These are phyloP conservation scores for Catalaphyllia jardinei DNA, from an alignment of 64 coral and sea anemone species.

Conservation along the genomic window DNA sequence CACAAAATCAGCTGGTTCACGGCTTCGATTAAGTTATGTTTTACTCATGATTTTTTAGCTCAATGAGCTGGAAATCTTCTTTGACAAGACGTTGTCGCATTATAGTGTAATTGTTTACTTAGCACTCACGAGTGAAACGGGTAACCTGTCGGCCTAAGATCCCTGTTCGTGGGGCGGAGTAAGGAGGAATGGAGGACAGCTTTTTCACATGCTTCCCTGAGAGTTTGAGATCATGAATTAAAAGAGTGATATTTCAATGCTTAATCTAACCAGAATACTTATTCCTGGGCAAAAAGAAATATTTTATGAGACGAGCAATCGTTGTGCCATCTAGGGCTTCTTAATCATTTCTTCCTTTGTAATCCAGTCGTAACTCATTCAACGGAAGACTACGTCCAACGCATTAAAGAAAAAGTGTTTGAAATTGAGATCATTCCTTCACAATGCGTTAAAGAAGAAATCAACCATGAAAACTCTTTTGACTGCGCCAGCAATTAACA, in stretches of 20 bases:
- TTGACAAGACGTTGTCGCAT: neutral
- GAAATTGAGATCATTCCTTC: conserved; percentile 8
- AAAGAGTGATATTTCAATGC: neutral
- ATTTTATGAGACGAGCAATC: too few relatives aligned
- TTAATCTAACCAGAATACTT: neutral
- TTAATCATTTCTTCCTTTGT: neutral
- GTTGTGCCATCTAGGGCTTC: too few relatives aligned
- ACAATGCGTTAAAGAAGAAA: neutral
- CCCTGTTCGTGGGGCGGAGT: neutral
- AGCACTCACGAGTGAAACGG: neutral
- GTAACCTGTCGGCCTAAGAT: neutral
- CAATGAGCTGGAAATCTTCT: neutral
- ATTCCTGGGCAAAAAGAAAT: neutral
- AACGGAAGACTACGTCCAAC: neutral
- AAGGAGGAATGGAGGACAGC: neutral
- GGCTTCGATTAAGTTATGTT: neutral
- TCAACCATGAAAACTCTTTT: neutral
- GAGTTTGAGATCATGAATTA: neutral
- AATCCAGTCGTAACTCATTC: neutral
- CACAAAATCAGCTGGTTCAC: neutral
- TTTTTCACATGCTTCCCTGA: neutral
- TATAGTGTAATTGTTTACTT: neutral
- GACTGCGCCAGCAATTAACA: neutral
- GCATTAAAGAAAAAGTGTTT: conserved; percentile 4
- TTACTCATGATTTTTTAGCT: neutral